A percentile compares a stretch with the other conserved stretches of the same genome.
Conservation (phyloP, 2,888 invertebrate genomes). For the Lochmaea capreae region DNA sequence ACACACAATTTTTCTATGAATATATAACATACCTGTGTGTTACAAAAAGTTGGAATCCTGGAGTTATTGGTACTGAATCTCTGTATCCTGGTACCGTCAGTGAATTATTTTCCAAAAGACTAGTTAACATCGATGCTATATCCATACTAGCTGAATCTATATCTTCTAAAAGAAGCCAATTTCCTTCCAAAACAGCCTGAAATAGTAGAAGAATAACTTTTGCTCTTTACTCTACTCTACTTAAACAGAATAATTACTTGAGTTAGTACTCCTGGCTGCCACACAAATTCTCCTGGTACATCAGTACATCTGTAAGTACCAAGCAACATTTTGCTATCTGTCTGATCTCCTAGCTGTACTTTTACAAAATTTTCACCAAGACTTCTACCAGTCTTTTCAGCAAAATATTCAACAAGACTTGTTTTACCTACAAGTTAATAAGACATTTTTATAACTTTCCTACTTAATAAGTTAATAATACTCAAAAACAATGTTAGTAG, state of each 20-base stretch:
- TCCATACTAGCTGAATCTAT: slow-evolving; percentile 95
- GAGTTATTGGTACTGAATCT: slow-evolving; percentile 81
- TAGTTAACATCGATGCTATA: slow-evolving; percentile 87
- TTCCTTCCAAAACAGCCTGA: slow-evolving; percentile 83
- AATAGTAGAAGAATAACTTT: slow-evolving; percentile 25
- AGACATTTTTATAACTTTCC: not conserved
- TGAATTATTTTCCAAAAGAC: slow-evolving; percentile 84
- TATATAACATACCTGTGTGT: slow-evolving; percentile 82
- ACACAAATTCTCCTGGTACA: slow-evolving; percentile 96
- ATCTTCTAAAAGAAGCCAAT: slow-evolving; percentile 96
- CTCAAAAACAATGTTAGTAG: not conserved
- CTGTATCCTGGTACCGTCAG: slow-evolving; percentile 91
- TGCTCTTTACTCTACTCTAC: too few species aligned
- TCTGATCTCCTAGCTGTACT: slow-evolving; percentile 96
- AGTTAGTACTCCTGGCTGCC: slow-evolving; percentile 95
- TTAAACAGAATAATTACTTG: slow-evolving; percentile 67
- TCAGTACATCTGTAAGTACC: slow-evolving; percentile 96
- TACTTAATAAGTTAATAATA: too few species aligned
- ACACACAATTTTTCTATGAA: too few species aligned
- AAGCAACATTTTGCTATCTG: slow-evolving; percentile 93
- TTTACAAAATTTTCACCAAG: slow-evolving; percentile 74
- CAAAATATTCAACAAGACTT: slow-evolving; percentile 86
- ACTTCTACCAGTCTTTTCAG: slow-evolving; percentile 78
- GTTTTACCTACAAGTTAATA: slow-evolving; percentile 74
- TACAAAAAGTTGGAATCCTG: slow-evolving; percentile 92